Percentiles rank a stretch among this genome's conserved stretches.
phyloP scores from a whole-genome alignment of 1,140 invertebrate species.

The Pseudomyrmex pallidus region DNA sequence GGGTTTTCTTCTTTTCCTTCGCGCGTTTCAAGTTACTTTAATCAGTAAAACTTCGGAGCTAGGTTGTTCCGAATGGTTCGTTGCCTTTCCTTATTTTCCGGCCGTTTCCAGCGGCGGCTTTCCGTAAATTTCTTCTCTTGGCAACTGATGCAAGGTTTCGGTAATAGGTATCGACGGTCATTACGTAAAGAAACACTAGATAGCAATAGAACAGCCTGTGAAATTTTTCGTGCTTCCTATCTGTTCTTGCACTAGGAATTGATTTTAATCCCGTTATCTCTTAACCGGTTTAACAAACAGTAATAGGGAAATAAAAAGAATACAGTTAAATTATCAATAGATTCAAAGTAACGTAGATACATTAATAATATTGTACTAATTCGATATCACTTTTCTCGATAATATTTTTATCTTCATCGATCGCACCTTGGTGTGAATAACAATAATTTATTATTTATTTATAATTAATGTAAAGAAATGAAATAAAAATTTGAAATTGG shows the following conservation, averaged over 20 bases:
- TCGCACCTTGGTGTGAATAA: not conserved
- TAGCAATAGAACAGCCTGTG: not conserved
- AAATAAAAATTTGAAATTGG: not conserved
- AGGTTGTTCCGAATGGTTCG: slow-evolving; percentile 36
- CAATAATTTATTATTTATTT: not conserved
- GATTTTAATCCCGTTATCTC: not conserved
- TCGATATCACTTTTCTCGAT: not conserved
- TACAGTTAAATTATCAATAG: slow-evolving; percentile 3
- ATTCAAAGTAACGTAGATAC: slow-evolving; percentile 2
- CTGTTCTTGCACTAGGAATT: not conserved
- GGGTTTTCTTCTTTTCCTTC: not conserved
- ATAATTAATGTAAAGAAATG: not conserved
- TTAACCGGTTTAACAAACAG: slow-evolving; percentile 2
- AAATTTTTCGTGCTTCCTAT: slow-evolving; percentile 35
- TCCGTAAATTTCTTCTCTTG: slow-evolving; percentile 51
- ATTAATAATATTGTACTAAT: slow-evolving; percentile 2
- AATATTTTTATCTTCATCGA: slow-evolving; percentile 3
- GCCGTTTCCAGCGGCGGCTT: slow-evolving; percentile 31
- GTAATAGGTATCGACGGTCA: not conserved
- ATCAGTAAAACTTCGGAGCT: slow-evolving; percentile 28
- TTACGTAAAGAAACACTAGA: slow-evolving; percentile 39
- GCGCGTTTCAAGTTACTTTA: slow-evolving; percentile 31
- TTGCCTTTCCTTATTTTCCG: slow-evolving; percentile 56
- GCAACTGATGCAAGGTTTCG: slow-evolving; percentile 24
- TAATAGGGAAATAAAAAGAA: no score